phyloP scores from a whole-genome alignment of 2,888 invertebrate genomes.

The Mylabris sibirica region DNA sequence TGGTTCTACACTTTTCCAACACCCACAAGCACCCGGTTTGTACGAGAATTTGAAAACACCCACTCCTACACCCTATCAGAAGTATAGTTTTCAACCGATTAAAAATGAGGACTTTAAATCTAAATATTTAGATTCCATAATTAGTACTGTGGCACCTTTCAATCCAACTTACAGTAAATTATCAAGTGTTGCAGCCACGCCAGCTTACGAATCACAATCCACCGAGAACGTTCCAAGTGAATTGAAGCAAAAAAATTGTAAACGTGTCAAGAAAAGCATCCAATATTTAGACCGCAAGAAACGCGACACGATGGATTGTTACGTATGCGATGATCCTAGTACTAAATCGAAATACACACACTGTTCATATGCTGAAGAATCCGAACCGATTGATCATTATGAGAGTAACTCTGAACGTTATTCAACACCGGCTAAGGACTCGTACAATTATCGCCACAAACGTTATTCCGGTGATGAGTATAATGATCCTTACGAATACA shows the following conservation, averaged over 20 bases:
- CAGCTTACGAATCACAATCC: constrained; percentile 40
- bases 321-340: constrained; percentile 65
- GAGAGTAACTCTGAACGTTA: constrained; percentile 55
- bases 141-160: constrained; percentile 43
- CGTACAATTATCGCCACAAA: constrained; percentile 59
- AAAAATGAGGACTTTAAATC: constrained; percentile 24
- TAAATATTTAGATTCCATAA: constrained; percentile 45
- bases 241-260: constrained; percentile 64
- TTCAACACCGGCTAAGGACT: constrained; percentile 45
- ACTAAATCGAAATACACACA: constrained; percentile 66
- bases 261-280: constrained; percentile 67
- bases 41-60: constrained; percentile 31
- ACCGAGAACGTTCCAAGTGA: constrained; percentile 44
- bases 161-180: constrained; percentile 61
- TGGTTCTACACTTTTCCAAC: constrained; percentile 48
- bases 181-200: constrained; percentile 46
- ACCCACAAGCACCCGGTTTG: constrained; percentile 43
- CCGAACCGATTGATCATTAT: constrained; percentile 58
- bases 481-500: constrained; percentile 65
- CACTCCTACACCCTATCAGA: constrained; percentile 54
- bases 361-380: constrained; percentile 66
- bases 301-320: constrained; percentile 63
- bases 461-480: constrained; percentile 55
- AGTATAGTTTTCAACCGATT: constrained; percentile 56
- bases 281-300: constrained; percentile 45